phyloP scores from a whole-genome alignment of 2,888 invertebrate species.

The Augiades crinisus region DNA sequence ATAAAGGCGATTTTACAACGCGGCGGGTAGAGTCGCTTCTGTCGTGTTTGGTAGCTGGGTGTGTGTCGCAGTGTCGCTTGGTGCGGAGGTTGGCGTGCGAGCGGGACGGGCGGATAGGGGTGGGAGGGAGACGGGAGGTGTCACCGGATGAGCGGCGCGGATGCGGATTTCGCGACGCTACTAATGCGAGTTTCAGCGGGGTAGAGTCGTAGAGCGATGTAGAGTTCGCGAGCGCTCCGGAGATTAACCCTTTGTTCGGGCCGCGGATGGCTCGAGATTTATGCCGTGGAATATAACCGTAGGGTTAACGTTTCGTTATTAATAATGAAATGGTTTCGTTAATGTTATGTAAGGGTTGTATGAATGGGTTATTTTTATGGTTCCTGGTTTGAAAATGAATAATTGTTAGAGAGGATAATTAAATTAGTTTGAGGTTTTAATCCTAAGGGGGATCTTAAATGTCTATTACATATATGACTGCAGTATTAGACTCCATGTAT shows the following conservation, averaged over 20 bases:
- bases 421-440: too few relatives aligned
- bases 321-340: slow-evolving; percentile 2
- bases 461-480: too few relatives aligned
- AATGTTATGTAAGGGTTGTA: background rate
- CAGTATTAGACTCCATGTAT: too few relatives aligned
- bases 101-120: slow-evolving; percentile 58
- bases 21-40: slow-evolving; percentile 51
- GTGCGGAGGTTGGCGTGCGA: slow-evolving; percentile 60
- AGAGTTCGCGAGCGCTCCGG: slow-evolving; percentile 1
- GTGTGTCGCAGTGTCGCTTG: slow-evolving; percentile 73
- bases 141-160: slow-evolving; percentile 67
- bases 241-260: slow-evolving; percentile 23
- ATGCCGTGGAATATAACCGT: slow-evolving; percentile 5
- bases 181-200: slow-evolving; percentile 53
- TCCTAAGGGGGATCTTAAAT: too few relatives aligned
- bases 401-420: too few relatives aligned
- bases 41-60: slow-evolving; percentile 49
- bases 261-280: slow-evolving; percentile 14
- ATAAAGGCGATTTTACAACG: slow-evolving; percentile 61
- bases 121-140: slow-evolving; percentile 70
- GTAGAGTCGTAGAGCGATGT: slow-evolving; percentile 9
- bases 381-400: too few relatives aligned
- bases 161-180: slow-evolving; percentile 63
- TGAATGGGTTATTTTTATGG: background rate
- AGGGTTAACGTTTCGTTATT: slow-evolving; percentile 3